These are phyloP conservation scores for Cheilosia impressa DNA, from an alignment of 2,888 invertebrate genomes.

Conservation along the genomic window DNA sequence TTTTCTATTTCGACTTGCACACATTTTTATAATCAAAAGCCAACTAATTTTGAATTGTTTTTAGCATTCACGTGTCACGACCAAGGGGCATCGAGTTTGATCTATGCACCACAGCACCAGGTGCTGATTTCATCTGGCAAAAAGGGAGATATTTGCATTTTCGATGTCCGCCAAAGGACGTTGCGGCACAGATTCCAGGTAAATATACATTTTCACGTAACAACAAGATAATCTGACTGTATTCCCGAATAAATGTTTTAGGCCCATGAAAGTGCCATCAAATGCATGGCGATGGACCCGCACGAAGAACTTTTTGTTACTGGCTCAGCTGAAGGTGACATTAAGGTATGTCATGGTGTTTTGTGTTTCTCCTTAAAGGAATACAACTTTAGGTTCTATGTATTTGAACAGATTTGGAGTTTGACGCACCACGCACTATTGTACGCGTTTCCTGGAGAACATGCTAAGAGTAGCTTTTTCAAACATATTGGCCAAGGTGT, in stretches of 20 bases:
- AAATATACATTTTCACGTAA: constrained; percentile 13
- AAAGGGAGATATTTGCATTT: constrained; percentile 97
- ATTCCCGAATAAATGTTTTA: constrained; percentile 77
- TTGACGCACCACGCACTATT: constrained; percentile 93
- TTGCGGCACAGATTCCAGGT: constrained; percentile 91
- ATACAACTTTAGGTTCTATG: constrained; percentile 12
- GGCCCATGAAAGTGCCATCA: constrained; percentile 97
- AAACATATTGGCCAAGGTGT: constrained; percentile 98
- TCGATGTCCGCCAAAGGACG: constrained; percentile 96
- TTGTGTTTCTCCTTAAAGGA: background rate
- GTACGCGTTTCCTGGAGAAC: constrained; percentile 96
- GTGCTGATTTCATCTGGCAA: constrained; percentile 97
- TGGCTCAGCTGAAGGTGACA: constrained; percentile 96
- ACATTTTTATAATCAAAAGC: background rate
- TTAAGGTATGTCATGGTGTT: constrained; percentile 87
- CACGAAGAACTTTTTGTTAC: constrained; percentile 98
- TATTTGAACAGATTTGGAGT: constrained; percentile 92
- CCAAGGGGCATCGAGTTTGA: constrained; percentile 94
- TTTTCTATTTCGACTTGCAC: background rate
- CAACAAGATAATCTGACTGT: background rate
- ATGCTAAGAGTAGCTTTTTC: constrained; percentile 97
- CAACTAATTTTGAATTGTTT: constrained; percentile 60
- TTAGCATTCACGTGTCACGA: constrained; percentile 97
- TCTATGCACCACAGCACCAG: constrained; percentile 96
- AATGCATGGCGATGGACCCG: constrained; percentile 97